Evolutionary conservation across 2,797 vertebrate genomes (phyloP), one percentile per base, ranked within the genome.

Genomic region (Poecile montanus): DNA sequence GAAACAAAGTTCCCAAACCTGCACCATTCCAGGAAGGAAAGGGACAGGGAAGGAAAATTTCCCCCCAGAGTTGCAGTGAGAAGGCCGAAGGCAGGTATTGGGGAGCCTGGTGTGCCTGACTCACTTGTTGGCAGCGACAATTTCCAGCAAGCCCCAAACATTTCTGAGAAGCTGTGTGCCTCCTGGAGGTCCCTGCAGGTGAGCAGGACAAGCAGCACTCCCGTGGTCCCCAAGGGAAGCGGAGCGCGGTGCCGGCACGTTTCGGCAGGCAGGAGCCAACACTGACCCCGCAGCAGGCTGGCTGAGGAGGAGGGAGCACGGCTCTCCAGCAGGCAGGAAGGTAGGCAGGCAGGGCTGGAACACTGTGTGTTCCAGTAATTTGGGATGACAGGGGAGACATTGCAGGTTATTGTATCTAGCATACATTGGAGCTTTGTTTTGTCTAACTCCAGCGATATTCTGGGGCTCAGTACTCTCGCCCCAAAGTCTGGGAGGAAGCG

Each of bases 321-420:
- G 7, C 25, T 17, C 88, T 80, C 65, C 8, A 4, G 22, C 85
- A 36, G 34, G 42, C 83, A 78, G 74, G 48, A 66, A 12, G 9
- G 26, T 11, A 25, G 45, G 63, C 40, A 83, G 74, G 51, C 54
- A 92, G 58, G 44, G 67, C 90, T 76, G 57, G 36, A 91, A 42
- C 19, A 30, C 36, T 2, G 63, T 1, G 21, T 38, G 53, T 84
- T 79, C 63, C 74, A 48, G 54, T 95, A 96, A 94, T 96, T 92
- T 91, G 63, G 81, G 93, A 95, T 95, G 94, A 95, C 95, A 96
- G 86, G 61, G 44, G 78, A 95, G 92, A 92, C 92, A 77, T 60
- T 83, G 88, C 78, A 85, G 85, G 83, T 93, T 93, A 94, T 94
- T 95, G 58, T 9, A 86, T 51, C 61, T 71, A 93, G 80, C 1